A percentile compares a stretch with the other conserved stretches of the same genome.
Evolutionary conservation across 1,140 invertebrate genomes (phyloP).

Genomic region (Maniola jurtina): DNA sequence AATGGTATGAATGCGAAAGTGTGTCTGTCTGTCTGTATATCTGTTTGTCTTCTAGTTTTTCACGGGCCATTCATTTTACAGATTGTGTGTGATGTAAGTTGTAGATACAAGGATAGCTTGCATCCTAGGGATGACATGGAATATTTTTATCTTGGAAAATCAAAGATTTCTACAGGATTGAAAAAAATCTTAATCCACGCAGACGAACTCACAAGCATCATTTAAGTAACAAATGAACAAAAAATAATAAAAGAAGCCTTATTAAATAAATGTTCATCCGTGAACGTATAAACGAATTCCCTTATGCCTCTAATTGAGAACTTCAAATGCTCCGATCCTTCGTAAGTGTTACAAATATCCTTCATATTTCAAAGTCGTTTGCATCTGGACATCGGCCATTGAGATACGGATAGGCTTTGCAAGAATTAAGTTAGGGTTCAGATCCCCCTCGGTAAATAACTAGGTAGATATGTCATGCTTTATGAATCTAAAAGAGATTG

Average conservation of each 20-base stretch:
- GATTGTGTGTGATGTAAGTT: no score
- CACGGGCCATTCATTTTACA: no score
- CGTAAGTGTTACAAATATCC: slow-evolving; percentile 62
- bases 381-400: slow-evolving; percentile 73
- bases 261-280: neutral
- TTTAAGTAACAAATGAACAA: no score
- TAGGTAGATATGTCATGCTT: neutral
- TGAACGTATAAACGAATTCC: neutral
- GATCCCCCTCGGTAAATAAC: slow-evolving; percentile 18
- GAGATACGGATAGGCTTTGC: slow-evolving; percentile 56
- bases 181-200: no score
- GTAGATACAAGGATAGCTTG: no score
- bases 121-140: no score
- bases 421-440: slow-evolving; percentile 55
- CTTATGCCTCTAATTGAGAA: slow-evolving; percentile 33
- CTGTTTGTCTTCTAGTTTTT: no score
- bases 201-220: no score
- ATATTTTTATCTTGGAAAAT: no score
- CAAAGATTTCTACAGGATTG: no score
- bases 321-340: slow-evolving; percentile 23
- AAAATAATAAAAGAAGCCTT: neutral
- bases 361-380: slow-evolving; percentile 75
- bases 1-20: no score
- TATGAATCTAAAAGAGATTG: neutral
- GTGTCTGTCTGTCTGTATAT: no score